Evolutionary conservation across 1,140 invertebrate genomes (phyloP).

Genomic region (Drosophila arizonae): DNA sequence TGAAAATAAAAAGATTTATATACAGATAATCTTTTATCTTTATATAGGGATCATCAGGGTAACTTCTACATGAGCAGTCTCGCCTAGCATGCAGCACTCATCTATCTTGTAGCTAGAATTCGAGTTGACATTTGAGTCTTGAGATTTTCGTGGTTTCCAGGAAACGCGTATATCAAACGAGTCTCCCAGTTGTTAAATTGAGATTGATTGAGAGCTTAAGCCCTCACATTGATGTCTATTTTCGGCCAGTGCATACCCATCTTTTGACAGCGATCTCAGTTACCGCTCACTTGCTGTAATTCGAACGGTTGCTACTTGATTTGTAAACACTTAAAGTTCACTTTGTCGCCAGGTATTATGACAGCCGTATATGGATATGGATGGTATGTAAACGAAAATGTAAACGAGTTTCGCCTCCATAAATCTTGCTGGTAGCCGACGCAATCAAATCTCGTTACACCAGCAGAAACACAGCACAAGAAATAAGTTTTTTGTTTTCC

Average conservation of each 20-base stretch:
- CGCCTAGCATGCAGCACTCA: too few relatives aligned
- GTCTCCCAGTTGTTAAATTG: too few relatives aligned
- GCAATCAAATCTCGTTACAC: constrained; percentile 27
- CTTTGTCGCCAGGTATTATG: constrained; percentile 19
- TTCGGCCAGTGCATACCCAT: constrained; percentile 12
- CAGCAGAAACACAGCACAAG: constrained; percentile 18
- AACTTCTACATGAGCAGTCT: too few relatives aligned
- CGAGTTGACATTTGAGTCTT: too few relatives aligned
- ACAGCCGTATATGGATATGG: constrained; percentile 19
- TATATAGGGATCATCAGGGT: too few relatives aligned
- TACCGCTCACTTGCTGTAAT: constrained; percentile 16
- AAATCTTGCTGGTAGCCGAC: constrained; percentile 10
- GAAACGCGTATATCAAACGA: too few relatives aligned
- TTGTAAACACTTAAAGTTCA: constrained; percentile 11
- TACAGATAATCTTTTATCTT: too few relatives aligned
- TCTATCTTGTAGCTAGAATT: too few relatives aligned
- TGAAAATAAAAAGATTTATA: too few relatives aligned
- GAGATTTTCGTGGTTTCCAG: too few relatives aligned
- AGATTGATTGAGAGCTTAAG: too few relatives aligned
- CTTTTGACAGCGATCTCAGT: constrained; percentile 12
- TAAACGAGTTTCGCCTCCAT: constrained; percentile 43
- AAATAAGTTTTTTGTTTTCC: constrained; percentile 35
- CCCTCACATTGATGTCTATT: background rate
- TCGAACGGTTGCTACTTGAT: constrained; percentile 5
- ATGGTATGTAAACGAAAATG: constrained; percentile 9